Conservation (phyloP, 2,113 vertebrate species). For the Vidua chalybeata region DNA sequence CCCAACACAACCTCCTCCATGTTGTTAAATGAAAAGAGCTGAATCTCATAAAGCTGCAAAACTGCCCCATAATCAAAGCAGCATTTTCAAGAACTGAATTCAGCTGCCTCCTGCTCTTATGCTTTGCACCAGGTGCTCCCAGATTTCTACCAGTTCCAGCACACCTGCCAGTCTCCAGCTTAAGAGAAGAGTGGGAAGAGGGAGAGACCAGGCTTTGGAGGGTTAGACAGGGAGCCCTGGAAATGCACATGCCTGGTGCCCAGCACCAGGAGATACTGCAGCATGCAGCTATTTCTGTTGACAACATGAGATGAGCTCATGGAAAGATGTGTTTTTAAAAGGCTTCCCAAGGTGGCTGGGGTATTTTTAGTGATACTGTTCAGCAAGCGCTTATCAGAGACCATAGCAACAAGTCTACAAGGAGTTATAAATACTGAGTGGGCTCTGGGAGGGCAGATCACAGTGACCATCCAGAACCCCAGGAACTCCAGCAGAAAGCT, state of each 20-base stretch:
- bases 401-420: slow-evolving; percentile 77
- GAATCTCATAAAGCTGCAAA: neutral
- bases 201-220: neutral
- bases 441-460: neutral
- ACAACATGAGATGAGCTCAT: slow-evolving; percentile 66
- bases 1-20: neutral
- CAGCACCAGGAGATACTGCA: neutral
- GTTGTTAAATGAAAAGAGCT: neutral
- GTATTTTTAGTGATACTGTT: slow-evolving; percentile 72
- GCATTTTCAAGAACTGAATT: neutral
- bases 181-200: neutral
- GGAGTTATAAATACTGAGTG: slow-evolving; percentile 64
- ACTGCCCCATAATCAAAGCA: neutral
- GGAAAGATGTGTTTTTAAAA: slow-evolving; percentile 70
- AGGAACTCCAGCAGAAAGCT: slow-evolving; percentile 54
- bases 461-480: slow-evolving; percentile 56
- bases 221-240: neutral
- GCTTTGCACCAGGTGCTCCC: neutral
- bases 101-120: neutral
- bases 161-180: neutral
- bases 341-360: slow-evolving; percentile 60
- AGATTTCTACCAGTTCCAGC: neutral
- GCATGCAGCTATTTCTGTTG: slow-evolving; percentile 51
- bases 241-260: neutral
- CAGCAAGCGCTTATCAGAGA: slow-evolving; percentile 53